phyloP scores from a whole-genome alignment of 2,797 vertebrate genomes.

The Clarias laeviceps region DNA sequence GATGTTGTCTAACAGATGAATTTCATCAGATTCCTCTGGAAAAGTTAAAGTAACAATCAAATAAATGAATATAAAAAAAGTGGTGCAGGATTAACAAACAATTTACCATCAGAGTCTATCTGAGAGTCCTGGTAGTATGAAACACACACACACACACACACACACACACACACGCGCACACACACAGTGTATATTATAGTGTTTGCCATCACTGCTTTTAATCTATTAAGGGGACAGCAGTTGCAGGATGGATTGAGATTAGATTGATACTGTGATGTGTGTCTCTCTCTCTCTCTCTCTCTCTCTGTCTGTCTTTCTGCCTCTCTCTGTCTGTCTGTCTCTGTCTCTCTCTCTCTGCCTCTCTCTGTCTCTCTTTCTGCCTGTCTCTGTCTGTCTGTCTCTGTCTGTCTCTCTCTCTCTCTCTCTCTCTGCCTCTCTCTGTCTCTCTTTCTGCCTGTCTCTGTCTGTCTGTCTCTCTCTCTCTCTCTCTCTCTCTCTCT shows the following conservation, averaged over 20 bases:
- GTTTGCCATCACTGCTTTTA: background rate
- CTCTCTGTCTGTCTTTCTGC: too few species aligned
- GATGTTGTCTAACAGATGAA: background rate
- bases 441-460: background rate
- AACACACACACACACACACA: background rate
- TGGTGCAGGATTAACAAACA: background rate
- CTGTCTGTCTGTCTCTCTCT: background rate
- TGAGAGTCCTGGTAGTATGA: background rate
- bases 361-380: background rate
- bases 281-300: too few species aligned
- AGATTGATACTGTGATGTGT: background rate
- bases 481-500: background rate
- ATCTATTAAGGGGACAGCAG: background rate
- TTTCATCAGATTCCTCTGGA: background rate
- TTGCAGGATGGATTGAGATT: background rate
- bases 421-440: background rate
- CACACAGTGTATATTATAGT: background rate
- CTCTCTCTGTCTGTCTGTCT: too few species aligned
- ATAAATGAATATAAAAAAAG: too few species aligned
- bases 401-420: background rate
- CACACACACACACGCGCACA: background rate
- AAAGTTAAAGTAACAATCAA: background rate
- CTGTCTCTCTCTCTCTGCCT: accelerated
- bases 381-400: background rate
- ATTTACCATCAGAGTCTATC: background rate